Evolutionary conservation across 2,113 vertebrate species (phyloP), one percentile per base, ranked within the genome.

Genomic region (Nestor notabilis): DNA sequence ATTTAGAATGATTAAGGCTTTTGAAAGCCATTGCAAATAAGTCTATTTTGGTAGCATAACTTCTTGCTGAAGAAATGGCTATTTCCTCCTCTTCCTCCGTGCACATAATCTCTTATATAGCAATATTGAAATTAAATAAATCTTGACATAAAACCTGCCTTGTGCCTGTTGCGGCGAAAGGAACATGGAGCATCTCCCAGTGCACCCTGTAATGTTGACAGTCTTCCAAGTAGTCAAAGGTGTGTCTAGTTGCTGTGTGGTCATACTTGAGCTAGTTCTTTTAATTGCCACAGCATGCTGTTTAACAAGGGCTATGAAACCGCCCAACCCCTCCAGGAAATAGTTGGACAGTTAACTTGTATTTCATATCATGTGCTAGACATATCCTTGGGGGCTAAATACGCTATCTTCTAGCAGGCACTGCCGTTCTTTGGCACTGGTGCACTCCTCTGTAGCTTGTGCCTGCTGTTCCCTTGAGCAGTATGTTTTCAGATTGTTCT

Each of bases 311-410:
- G 44, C 63, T 72, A 33, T 68, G 65, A 68, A 83, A 58, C 43
- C 66, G 39, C 56, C 35, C 52, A 39, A 0, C 44, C 33, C 35
- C 41, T 89, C 21, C 18, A 0, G 91, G 74, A 83, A 21, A 24
- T 6, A 24, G 15, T 29, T 79, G 86, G 41, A n/a, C 33, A 18
- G 41, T 66, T 68, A 18, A 35, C 11, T 86, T 76, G 13, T 55
- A 9, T 83, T 85, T 72, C 19, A 0, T 29, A 33, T 66, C 39
- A 8, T 44, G 33, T 0, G 0, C 56, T 56, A 21, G 24, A 9
- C 2, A 1, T 35, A 3, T 37, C 85, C 63, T 43, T 29, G 16
- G 50, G 85, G 74, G 10, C 31, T 84, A 31, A 84, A 78, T 66
- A 17, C 0, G 0, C n/a, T 12, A 1, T 25, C 31, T 63, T 50